These are phyloP conservation scores for Typhlichthys eigenmanni DNA, from an alignment of 2,797 vertebrate species.

Conservation along the genomic window DNA sequence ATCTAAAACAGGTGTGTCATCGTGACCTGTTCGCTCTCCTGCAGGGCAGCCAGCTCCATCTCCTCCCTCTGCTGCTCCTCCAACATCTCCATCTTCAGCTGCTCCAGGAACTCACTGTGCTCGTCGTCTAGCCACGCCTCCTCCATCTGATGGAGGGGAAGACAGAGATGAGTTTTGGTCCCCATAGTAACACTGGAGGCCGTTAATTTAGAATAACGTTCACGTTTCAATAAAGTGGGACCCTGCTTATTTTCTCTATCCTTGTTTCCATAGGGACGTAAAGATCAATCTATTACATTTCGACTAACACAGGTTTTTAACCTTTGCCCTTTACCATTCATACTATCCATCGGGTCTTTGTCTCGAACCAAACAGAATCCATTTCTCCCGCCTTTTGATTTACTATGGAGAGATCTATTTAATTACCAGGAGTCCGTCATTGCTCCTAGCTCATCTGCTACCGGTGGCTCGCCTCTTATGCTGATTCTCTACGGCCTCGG, in stretches of 20 bases:
- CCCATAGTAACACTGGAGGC: too few relatives aligned
- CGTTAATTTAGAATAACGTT: too few relatives aligned
- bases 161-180: not conserved
- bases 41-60: conserved; percentile 81
- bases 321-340: conserved; percentile 55
- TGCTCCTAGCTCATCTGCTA: conserved; percentile 56
- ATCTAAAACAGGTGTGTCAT: conserved; percentile 8
- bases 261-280: conserved; percentile 20
- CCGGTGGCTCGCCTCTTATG: conserved; percentile 56
- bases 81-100: conserved; percentile 95
- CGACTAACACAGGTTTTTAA: conserved; percentile 34
- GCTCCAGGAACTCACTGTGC: conserved; percentile 95
- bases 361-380: conserved; percentile 65
- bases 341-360: conserved; percentile 65
- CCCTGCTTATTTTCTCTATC: not conserved
- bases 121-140: conserved; percentile 98
- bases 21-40: conserved; percentile 74
- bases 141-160: conserved; percentile 83
- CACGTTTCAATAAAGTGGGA: too few relatives aligned
- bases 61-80: conserved; percentile 91
- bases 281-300: conserved; percentile 44
- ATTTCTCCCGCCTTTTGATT: conserved; percentile 66
- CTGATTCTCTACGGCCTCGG: conserved; percentile 62
- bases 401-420: conserved; percentile 65
- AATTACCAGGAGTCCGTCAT: conserved; percentile 63